Conservation (phyloP, 1,140 invertebrate species). For the Heliconius eleuchia region DNA sequence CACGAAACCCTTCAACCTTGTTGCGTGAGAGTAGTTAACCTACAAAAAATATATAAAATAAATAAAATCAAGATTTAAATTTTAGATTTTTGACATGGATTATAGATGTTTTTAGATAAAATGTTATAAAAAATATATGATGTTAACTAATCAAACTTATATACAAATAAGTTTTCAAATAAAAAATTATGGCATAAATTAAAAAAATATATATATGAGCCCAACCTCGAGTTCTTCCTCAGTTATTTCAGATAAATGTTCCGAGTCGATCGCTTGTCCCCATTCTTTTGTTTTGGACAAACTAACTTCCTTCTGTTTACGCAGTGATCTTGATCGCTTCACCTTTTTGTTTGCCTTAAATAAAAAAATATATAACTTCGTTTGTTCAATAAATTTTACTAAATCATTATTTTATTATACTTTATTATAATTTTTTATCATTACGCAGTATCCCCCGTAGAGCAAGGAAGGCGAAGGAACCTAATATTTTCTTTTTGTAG, state of each 20-base stretch:
- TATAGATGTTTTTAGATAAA: too few relatives aligned
- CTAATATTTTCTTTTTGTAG: too few relatives aligned
- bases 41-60: constrained; percentile 49
- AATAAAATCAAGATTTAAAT: background rate
- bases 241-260: constrained; percentile 96
- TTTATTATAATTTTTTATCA: background rate
- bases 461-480: too few relatives aligned
- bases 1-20: constrained; percentile 91
- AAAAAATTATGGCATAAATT: background rate
- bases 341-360: constrained; percentile 84
- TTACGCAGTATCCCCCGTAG: too few relatives aligned
- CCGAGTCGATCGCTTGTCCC: constrained; percentile 97
- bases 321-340: constrained; percentile 84
- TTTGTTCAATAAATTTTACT: background rate
- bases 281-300: constrained; percentile 98
- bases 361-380: background rate
- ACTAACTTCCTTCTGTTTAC: constrained; percentile 92
- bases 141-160: background rate
- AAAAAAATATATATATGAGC: background rate
- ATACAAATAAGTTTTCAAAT: background rate
- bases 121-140: too few relatives aligned
- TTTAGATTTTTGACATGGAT: too few relatives aligned
- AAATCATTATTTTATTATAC: background rate
- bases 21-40: constrained; percentile 83
- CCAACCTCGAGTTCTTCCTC: constrained; percentile 95